Conservation (phyloP, 2,888 invertebrate genomes). For the Epirrhoe alternata region DNA sequence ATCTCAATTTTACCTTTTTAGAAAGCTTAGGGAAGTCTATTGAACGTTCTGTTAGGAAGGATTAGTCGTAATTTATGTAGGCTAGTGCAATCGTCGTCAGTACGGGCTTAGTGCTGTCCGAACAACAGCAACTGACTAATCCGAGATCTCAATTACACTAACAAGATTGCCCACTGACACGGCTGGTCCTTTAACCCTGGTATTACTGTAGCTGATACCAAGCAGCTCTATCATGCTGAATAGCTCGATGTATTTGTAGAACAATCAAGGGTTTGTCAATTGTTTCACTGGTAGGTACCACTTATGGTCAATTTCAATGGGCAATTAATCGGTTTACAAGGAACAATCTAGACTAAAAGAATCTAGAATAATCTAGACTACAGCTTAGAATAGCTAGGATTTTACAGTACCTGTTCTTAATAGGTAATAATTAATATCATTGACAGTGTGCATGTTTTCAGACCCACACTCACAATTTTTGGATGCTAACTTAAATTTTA, state of each 20-base stretch:
- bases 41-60: background rate
- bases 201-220: conserved; percentile 28
- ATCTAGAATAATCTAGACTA: too few relatives aligned
- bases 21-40: background rate
- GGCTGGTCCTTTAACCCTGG: conserved; percentile 28
- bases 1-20: conserved; percentile 4
- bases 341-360: too few relatives aligned
- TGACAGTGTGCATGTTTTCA: too few relatives aligned
- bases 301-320: too few relatives aligned
- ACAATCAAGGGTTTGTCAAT: background rate
- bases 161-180: conserved; percentile 44
- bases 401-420: too few relatives aligned
- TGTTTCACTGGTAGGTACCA: too few relatives aligned
- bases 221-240: conserved; percentile 2
- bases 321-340: too few relatives aligned
- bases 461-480: too few relatives aligned
- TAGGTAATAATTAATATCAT: too few relatives aligned
- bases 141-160: conserved; percentile 45
- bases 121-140: conserved; percentile 35
- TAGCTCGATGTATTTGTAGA: background rate
- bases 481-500: too few relatives aligned
- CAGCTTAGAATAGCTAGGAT: too few relatives aligned
- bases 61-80: conserved; percentile 14
- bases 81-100: conserved; percentile 29
- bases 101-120: conserved; percentile 37